These are phyloP conservation scores for Zapus hudsonius DNA, from an alignment of 2,113 vertebrate genomes.

Conservation along the genomic window DNA sequence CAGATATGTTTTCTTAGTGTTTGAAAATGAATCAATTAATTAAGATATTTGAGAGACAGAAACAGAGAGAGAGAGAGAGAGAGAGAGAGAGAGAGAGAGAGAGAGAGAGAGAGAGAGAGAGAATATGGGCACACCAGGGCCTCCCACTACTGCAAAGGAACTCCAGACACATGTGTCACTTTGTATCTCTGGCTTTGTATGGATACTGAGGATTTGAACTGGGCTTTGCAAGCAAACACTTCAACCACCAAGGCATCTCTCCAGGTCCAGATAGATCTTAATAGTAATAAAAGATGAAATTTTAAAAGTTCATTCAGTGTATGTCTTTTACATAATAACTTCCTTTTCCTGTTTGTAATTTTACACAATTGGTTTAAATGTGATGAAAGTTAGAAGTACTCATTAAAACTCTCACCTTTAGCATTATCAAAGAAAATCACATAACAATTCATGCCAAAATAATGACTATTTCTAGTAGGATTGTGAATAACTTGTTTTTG, in stretches of 20 bases:
- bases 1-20: not conserved
- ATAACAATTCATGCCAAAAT: not conserved
- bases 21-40: no score
- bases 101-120: no score
- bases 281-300: not conserved
- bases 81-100: no score
- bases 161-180: no score
- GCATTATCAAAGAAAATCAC: not conserved
- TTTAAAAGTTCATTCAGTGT: not conserved
- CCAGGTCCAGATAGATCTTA: not conserved
- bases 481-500: slow-evolving; percentile 24
- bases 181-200: no score
- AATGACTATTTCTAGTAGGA: not conserved
- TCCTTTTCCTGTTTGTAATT: slow-evolving; percentile 20
- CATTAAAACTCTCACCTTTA: not conserved
- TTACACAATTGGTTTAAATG: slow-evolving; percentile 10
- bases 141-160: no score
- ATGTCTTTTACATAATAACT: slow-evolving; percentile 29
- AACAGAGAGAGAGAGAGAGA: no score
- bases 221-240: no score
- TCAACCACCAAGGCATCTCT: no score
- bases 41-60: no score
- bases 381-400: slow-evolving; percentile 27
- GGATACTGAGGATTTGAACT: no score
- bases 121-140: no score